Percentiles rank a stretch among this genome's conserved stretches.
phyloP scores from a whole-genome alignment of 2,888 invertebrate species.

The Tortricodes alternella region DNA sequence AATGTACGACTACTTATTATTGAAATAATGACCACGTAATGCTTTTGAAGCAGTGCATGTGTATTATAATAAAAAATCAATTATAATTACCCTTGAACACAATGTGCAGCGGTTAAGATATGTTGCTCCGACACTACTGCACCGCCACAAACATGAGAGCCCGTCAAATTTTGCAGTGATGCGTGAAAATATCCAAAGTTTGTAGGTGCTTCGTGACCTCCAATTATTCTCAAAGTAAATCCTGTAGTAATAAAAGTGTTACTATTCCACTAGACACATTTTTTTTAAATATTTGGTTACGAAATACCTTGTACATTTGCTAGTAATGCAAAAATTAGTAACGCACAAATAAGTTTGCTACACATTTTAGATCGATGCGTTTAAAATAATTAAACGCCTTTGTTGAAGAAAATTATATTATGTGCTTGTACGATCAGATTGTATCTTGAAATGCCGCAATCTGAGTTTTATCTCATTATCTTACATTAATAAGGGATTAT shows the following conservation, averaged over 20 bases:
- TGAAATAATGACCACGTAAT: no score
- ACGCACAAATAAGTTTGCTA: neutral
- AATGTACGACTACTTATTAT: no score
- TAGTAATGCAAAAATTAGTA: neutral
- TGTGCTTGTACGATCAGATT: neutral
- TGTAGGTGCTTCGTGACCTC: conserved; percentile 58
- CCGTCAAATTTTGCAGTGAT: conserved; percentile 66
- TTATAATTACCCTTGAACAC: conserved; percentile 55
- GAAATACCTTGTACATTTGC: neutral
- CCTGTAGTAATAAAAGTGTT: conserved; percentile 44
- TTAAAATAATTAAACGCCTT: neutral
- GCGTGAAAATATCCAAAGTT: conserved; percentile 62
- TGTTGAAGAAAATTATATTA: neutral
- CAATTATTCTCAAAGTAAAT: conserved; percentile 52
- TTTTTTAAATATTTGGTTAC: neutral
- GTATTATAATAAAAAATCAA: neutral
- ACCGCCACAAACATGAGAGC: conserved; percentile 71
- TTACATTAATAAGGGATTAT: neutral
- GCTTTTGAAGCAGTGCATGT: no score
- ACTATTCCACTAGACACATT: no score
- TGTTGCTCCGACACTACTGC: conserved; percentile 61
- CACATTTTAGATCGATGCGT: neutral
- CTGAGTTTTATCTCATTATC: conserved; percentile 1
- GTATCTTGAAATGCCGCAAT: neutral
- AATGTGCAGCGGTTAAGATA: conserved; percentile 70